phyloP scores from a whole-genome alignment of 1,140 invertebrate genomes.

The Brachionus sp. region DNA sequence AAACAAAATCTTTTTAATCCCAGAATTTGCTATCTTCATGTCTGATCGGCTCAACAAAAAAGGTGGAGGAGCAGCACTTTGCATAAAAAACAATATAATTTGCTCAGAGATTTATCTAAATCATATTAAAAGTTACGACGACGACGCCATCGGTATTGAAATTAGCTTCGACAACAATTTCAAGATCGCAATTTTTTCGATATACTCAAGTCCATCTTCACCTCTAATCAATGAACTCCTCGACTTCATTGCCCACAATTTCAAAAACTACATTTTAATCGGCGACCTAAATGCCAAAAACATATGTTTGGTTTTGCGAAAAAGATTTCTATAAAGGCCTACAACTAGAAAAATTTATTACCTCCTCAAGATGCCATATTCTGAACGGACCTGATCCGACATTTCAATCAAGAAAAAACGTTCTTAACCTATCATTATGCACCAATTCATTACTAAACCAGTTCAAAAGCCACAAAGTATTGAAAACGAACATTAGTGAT shows the following conservation, averaged over 20 bases:
- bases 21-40: neutral
- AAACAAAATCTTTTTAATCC: neutral
- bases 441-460: neutral
- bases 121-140: neutral
- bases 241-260: neutral
- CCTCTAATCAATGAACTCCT: neutral
- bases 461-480: neutral
- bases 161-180: neutral
- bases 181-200: neutral
- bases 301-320: neutral
- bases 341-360: neutral
- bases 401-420: neutral
- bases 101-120: neutral
- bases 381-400: neutral
- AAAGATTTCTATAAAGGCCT: neutral
- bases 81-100: neutral
- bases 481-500: neutral
- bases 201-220: slow-evolving; percentile 4
- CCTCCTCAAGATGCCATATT: neutral
- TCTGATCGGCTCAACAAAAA: neutral
- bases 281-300: slow-evolving; percentile 12
- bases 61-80: neutral
- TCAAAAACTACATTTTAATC: neutral
- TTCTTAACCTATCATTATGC: neutral
- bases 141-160: slow-evolving; percentile 21